Conservation (phyloP, 2,113 vertebrate genomes). For the Prionailurus viverrinus region DNA sequence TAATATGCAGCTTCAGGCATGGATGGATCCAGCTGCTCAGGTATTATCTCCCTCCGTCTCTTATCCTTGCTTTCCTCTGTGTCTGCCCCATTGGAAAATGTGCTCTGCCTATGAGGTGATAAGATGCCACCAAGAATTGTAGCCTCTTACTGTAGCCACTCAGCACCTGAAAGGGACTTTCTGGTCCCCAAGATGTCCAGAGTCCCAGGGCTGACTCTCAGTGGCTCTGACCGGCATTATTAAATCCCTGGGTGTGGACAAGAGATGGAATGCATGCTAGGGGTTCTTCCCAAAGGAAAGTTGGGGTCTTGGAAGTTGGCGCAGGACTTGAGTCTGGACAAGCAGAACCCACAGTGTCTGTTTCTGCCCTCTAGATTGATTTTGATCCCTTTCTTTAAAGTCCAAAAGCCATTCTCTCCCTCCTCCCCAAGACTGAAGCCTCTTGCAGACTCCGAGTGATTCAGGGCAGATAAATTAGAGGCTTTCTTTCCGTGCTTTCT, state of each 20-base stretch:
- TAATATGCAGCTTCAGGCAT: not conserved
- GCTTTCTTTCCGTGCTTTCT: not conserved
- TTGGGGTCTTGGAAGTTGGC: not conserved
- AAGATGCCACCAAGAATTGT: not conserved
- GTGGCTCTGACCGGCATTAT: not conserved
- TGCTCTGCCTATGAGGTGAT: too few species aligned
- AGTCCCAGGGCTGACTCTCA: not conserved
- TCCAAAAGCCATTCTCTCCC: not conserved
- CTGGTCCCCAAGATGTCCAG: not conserved
- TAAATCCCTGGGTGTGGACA: not conserved
- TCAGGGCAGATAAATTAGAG: not conserved
- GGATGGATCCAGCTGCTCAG: not conserved
- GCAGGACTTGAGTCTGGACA: not conserved
- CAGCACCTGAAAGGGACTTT: not conserved
- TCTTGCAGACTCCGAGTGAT: not conserved
- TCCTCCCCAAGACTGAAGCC: not conserved
- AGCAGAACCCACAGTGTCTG: not conserved
- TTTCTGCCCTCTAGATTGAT: not conserved
- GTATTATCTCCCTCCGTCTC: not conserved
- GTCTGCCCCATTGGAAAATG: not conserved
- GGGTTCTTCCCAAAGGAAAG: not conserved
- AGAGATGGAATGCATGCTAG: not conserved
- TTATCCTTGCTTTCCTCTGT: not conserved
- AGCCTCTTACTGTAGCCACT: not conserved
- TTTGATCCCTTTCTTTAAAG: not conserved